Conservation (phyloP, 2,888 invertebrate genomes). For the Latheticus oryzae region DNA sequence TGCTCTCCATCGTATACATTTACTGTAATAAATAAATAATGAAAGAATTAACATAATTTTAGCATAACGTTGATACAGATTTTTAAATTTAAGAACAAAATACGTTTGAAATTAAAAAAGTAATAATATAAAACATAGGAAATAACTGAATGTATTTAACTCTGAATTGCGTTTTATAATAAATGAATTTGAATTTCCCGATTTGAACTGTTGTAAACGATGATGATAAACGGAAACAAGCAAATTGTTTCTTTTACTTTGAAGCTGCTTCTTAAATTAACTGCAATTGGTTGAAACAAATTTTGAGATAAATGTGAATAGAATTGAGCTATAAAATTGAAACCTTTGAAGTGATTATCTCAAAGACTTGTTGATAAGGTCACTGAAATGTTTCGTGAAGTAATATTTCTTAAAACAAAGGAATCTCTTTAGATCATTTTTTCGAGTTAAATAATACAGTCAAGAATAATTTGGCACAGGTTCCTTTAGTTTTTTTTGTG, state of each 20-base stretch:
- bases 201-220: no score
- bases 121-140: no score
- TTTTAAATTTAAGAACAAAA: conserved; percentile 10
- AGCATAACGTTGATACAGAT: conserved; percentile 18
- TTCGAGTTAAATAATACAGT: conserved; percentile 44
- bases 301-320: conserved; percentile 11
- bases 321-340: conserved; percentile 16
- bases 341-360: conserved; percentile 32
- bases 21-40: conserved; percentile 70
- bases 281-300: conserved; percentile 8
- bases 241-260: conserved; percentile 18
- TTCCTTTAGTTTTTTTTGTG: conserved; percentile 1
- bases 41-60: conserved; percentile 24
- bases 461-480: conserved; percentile 31
- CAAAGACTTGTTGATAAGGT: conserved; percentile 32
- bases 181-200: no score
- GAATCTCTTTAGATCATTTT: conserved; percentile 40
- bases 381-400: conserved; percentile 34
- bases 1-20: conserved; percentile 87
- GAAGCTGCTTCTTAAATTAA: neutral
- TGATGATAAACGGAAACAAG: no score
- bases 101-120: no score
- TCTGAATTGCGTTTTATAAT: no score
- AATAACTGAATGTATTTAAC: no score
- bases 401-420: conserved; percentile 35